A percentile compares a stretch with the other conserved stretches of the same genome.
These are phyloP conservation scores for Sebastes steindachneri DNA, from an alignment of 2,797 vertebrate species.

Conservation along the genomic window DNA sequence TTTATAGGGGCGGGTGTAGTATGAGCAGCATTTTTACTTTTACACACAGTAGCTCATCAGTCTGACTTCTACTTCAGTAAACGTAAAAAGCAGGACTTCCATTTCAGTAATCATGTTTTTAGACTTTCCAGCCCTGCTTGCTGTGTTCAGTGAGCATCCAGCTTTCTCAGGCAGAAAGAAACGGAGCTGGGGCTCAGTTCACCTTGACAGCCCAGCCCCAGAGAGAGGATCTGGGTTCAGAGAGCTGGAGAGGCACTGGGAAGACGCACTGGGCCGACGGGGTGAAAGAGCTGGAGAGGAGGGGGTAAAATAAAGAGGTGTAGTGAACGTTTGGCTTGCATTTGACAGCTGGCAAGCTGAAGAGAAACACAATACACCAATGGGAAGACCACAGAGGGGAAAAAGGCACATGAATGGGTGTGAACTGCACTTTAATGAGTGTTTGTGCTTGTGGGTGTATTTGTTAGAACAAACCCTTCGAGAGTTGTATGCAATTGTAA, in stretches of 20 bases:
- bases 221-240: conserved; percentile 65
- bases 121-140: conserved; percentile 7
- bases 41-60: not conserved
- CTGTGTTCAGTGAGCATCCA: conserved; percentile 27
- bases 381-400: conserved; percentile 30
- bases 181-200: conserved; percentile 48
- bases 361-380: conserved; percentile 53
- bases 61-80: not conserved
- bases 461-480: conserved; percentile 4
- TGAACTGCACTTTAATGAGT: conserved; percentile 37
- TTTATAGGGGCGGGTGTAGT: not conserved
- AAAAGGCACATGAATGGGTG: conserved; percentile 16
- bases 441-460: not conserved
- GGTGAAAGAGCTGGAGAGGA: conserved; percentile 34
- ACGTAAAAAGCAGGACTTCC: conserved; percentile 19
- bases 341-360: conserved; percentile 57
- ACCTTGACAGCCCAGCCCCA: conserved; percentile 63
- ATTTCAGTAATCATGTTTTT: conserved; percentile 11
- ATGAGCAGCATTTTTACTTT: not conserved
- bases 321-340: conserved; percentile 41
- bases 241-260: conserved; percentile 43
- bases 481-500: not conserved
- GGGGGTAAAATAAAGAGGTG: conserved; percentile 33
- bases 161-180: conserved; percentile 43
- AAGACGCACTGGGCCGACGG: conserved; percentile 36